Conservation (phyloP, 2,797 vertebrate genomes). For the Gouania willdenowi region DNA sequence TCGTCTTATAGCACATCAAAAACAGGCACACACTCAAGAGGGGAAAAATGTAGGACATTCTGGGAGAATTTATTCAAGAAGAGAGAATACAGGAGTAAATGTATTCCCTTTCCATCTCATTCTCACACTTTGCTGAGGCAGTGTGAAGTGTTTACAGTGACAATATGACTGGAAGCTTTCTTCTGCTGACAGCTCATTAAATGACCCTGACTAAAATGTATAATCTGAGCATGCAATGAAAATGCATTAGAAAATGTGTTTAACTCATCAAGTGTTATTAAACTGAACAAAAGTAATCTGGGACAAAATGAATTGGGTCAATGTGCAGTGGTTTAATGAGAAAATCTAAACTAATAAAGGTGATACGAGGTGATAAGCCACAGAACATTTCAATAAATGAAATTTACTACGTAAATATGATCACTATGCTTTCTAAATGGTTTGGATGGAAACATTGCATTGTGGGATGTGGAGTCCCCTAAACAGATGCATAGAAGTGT, state of each 20-base stretch:
- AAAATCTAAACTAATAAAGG: too few relatives aligned
- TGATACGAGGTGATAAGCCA: too few relatives aligned
- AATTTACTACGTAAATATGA: too few relatives aligned
- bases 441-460: too few relatives aligned
- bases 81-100: constrained; percentile 25
- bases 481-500: too few relatives aligned
- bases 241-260: background rate
- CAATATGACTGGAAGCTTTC: constrained; percentile 4
- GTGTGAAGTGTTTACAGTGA: background rate
- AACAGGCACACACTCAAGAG: constrained; percentile 2
- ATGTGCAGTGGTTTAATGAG: too few relatives aligned
- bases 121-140: background rate
- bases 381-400: too few relatives aligned
- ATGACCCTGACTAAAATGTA: background rate
- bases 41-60: constrained; percentile 54
- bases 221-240: background rate
- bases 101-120: constrained; percentile 24
- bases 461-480: too few relatives aligned
- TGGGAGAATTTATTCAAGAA: constrained; percentile 46
- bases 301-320: too few relatives aligned
- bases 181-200: constrained; percentile 13
- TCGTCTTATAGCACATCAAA: constrained; percentile 40
- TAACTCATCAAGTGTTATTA: too few relatives aligned
- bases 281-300: too few relatives aligned
- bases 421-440: too few relatives aligned